Base-by-base conservation (phyloP, 2,888 invertebrate genomes). In the Muschampia plurimacula region DNA sequence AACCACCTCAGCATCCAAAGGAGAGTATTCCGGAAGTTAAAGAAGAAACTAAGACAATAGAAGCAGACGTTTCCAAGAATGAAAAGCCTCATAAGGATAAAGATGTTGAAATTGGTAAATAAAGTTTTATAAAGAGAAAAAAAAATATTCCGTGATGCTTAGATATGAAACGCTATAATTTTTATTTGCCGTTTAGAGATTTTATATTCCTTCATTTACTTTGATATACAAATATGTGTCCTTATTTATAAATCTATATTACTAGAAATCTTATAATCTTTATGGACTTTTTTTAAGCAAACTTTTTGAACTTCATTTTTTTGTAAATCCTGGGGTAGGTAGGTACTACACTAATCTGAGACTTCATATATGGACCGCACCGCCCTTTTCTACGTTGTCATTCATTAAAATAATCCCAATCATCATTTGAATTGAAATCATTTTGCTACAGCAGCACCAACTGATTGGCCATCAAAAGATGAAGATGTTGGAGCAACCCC, bases 391-490 rank as follows among this genome's bases (percentile, higher is more conserved):
- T 12, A 49, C 5, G 12, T 49, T 1, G 49, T 49, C n/a, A 49
- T 49, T 49, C 49, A 32, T 32, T 32, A 32, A 32, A 32, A 32
- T 3, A 32, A 32, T 32, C 32, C 32, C 32, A 32, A 32, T 32
- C 1, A 32, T 32, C 32, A 32, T 13, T 49, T 49, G n/a, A 8
- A 55, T 55, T 55, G 5, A 15, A 3, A n/a, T n/a, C 55, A n/a
- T 55, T 55, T n/a, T 52, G 9, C 44, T 67, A 13, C 77, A 83
- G 79, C 81, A 80, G 85, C 82, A 6, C 87, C 88, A 2, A 93
- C 93, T 39, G 93, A 93, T 36, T 93, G 93, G 93, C 88, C 91
- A 36, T 83, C 89, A 13, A 91, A 90, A 77, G 92, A 92, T 55
- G 91, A 89, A 72, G 88, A 91, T 67, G 82, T 86, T 0, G 91